Base-by-base conservation (phyloP, 2,888 invertebrate species). In the Spilarctia lutea region DNA sequence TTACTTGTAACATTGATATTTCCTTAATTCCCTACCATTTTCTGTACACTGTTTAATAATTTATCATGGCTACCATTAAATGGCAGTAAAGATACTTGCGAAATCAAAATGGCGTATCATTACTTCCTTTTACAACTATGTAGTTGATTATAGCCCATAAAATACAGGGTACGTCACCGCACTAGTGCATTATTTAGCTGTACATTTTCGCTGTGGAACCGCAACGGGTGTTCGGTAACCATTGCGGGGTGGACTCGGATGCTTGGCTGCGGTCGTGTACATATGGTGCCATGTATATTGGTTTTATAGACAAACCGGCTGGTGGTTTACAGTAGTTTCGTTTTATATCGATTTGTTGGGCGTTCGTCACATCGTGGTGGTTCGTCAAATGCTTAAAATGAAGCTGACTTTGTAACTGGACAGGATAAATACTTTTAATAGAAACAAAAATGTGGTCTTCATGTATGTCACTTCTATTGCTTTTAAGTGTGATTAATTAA, bases 61-160 rank as follows among this genome's bases (percentile, higher is more conserved):
- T 30, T 18, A 16, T 39, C 13, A 67, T 42, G 18, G 27, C 42
- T 78, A 75, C 67, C 74, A 75, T 80, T 84, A 78, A 80, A 83
- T 77, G 76, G 77, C 77, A 82, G 75, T 76, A 83, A 77, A 78
- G 78, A 83, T 79, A 75, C 75, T 76, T 80, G 67, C 52, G 60
- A 70, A 81, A 81, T 77, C 63, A 78, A 80, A 77, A 81, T 81
- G 73, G 27, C 68, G 65, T 70, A 60, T 67, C 77, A 63, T 75
- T 71, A 80, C 84, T 85, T 85, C 85, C 84, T 85, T 80, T 78
- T 75, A 80, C 80, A 78, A 81, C 81, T 79, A 73, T 79, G 81
- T 84, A 73, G 77, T n/a, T 79, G 76, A 85, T 84, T 80, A 84
- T 75, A 74, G 79, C n/a, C 75, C 78, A 83, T 86, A 81, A 83